These are phyloP conservation scores for Augochlora pura DNA, from an alignment of 1,140 invertebrate species.

Conservation along the genomic window DNA sequence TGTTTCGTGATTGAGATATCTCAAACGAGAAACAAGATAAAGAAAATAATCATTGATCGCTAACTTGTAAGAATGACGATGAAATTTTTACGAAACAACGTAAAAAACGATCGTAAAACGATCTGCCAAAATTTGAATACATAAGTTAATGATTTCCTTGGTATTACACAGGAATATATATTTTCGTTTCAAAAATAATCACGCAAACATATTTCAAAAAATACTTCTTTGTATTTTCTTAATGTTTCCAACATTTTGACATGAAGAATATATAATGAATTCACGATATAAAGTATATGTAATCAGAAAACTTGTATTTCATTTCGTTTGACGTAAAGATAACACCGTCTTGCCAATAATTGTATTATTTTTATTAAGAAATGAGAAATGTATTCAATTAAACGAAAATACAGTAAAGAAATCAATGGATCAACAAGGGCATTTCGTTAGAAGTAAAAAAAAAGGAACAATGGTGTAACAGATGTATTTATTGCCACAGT, in stretches of 20 bases:
- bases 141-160: neutral
- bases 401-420: neutral
- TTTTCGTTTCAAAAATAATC: neutral
- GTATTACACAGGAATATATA: no score
- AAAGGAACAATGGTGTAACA: no score
- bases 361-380: neutral
- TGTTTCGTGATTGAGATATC: neutral
- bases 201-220: neutral
- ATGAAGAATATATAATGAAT: neutral
- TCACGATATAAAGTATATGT: neutral
- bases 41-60: neutral
- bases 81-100: neutral
- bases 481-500: slow-evolving; percentile 77
- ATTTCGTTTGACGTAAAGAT: neutral
- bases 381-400: neutral
- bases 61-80: neutral
- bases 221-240: neutral
- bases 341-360: slow-evolving; percentile 18
- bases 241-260: neutral
- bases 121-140: slow-evolving; percentile 11
- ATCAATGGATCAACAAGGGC: neutral
- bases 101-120: slow-evolving; percentile 3
- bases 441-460: neutral
- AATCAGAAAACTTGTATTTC: slow-evolving; percentile 20
- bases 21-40: neutral